Evolutionary conservation across 2,888 invertebrate species (phyloP).

Genomic region (Cantharis nigra): DNA sequence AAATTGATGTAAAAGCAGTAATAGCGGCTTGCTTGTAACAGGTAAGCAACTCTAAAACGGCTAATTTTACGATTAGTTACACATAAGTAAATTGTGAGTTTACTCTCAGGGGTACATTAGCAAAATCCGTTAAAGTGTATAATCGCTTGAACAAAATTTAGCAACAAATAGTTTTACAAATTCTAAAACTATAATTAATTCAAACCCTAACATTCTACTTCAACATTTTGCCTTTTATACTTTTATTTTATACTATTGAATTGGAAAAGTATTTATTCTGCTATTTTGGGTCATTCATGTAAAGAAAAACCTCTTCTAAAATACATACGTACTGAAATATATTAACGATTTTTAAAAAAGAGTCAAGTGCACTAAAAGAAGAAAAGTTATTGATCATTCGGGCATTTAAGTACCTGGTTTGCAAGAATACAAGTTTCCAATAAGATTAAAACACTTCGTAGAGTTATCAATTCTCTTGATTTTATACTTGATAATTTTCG

Average conservation of each 20-base stretch:
- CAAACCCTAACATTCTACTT: background rate
- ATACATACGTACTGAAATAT: too few species aligned
- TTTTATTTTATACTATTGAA: background rate
- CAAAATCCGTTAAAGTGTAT: constrained; percentile 16
- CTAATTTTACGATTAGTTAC: constrained; percentile 23
- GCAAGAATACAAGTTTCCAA: too few species aligned
- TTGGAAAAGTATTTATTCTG: background rate
- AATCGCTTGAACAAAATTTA: constrained; percentile 12
- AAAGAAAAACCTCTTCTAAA: too few species aligned
- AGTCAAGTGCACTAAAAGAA: too few species aligned
- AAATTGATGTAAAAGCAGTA: constrained; percentile 19
- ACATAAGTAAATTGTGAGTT: constrained; percentile 20
- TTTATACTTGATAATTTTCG: too few species aligned
- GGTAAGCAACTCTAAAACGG: constrained; percentile 19
- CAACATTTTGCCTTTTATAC: background rate
- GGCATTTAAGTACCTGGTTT: too few species aligned
- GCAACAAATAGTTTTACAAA: constrained; percentile 1
- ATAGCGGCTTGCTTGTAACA: constrained; percentile 9
- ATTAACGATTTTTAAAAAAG: too few species aligned
- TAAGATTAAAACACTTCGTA: too few species aligned
- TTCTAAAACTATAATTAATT: background rate
- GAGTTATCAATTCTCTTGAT: too few species aligned
- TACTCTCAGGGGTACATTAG: constrained; percentile 20
- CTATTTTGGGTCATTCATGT: too few species aligned
- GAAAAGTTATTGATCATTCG: too few species aligned